These are phyloP conservation scores for Teleiodes luculella DNA, from an alignment of 2,888 invertebrate genomes.

Conservation along the genomic window DNA sequence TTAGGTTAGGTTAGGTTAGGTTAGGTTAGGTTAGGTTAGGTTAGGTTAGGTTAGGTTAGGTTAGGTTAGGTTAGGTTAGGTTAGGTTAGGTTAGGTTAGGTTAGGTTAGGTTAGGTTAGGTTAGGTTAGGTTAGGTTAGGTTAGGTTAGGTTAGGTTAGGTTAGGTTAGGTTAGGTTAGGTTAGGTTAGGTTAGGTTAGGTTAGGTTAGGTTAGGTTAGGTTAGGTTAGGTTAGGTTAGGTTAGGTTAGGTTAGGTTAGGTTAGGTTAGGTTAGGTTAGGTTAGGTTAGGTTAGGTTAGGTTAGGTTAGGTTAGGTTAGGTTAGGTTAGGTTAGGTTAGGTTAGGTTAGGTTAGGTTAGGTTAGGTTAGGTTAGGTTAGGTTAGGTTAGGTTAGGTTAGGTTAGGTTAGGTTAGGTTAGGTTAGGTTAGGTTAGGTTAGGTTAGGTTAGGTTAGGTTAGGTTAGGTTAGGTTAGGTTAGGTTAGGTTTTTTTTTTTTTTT, in stretches of 20 bases:
- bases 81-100: conserved; percentile 24
- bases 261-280: conserved; percentile 19
- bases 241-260: conserved; percentile 27
- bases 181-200: conserved; percentile 28
- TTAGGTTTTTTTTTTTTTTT: too few species aligned
- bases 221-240: conserved; percentile 29
- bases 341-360: too few species aligned
- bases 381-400: too few species aligned
- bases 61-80: conserved; percentile 25
- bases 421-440: conserved; percentile 17
- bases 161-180: conserved; percentile 27
- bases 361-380: too few species aligned
- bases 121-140: conserved; percentile 24
- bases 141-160: conserved; percentile 24
- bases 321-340: conserved; percentile 26
- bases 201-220: conserved; percentile 29
- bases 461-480: conserved; percentile 17
- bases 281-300: conserved; percentile 17
- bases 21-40: conserved; percentile 29
- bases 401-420: conserved; percentile 17
- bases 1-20: conserved; percentile 29
- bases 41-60: conserved; percentile 28
- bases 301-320: conserved; percentile 24
- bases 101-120: conserved; percentile 25
- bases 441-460: conserved; percentile 18